Conservation (phyloP, 2,888 invertebrate species). For the Phengaris arion region DNA sequence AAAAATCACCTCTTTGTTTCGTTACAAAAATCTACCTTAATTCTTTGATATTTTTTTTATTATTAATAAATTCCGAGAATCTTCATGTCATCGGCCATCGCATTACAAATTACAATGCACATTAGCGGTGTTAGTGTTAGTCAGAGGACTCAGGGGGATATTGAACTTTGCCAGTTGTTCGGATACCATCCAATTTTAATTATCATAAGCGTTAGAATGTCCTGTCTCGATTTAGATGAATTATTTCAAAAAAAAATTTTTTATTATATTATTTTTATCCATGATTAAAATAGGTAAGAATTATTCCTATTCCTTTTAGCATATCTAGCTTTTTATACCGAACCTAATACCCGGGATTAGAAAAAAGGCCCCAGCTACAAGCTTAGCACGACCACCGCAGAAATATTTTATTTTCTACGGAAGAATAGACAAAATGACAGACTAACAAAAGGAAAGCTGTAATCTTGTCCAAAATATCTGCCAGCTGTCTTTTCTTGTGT, state of each 20-base stretch:
- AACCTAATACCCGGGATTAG: too few species aligned
- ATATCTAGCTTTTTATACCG: too few species aligned
- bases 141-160: background rate
- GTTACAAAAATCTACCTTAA: background rate
- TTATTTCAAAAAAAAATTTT: background rate
- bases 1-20: conserved; percentile 12
- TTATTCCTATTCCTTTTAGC: too few species aligned
- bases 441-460: too few species aligned
- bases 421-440: too few species aligned
- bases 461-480: too few species aligned
- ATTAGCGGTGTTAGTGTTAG: background rate
- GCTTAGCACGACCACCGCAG: too few species aligned
- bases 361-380: too few species aligned
- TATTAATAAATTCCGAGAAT: conserved; percentile 5
- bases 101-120: conserved; percentile 13
- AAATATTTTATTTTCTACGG: too few species aligned
- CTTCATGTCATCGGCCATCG: conserved; percentile 11
- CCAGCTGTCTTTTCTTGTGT: too few species aligned
- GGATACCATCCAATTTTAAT: conserved; percentile 3
- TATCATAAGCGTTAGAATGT: background rate
- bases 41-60: background rate
- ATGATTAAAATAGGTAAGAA: too few species aligned
- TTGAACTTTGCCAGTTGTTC: background rate
- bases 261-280: background rate
- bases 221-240: background rate